Percentiles rank a stretch among this genome's conserved stretches.
Conservation (phyloP, 2,113 vertebrate species). For the Neotoma lepida region DNA sequence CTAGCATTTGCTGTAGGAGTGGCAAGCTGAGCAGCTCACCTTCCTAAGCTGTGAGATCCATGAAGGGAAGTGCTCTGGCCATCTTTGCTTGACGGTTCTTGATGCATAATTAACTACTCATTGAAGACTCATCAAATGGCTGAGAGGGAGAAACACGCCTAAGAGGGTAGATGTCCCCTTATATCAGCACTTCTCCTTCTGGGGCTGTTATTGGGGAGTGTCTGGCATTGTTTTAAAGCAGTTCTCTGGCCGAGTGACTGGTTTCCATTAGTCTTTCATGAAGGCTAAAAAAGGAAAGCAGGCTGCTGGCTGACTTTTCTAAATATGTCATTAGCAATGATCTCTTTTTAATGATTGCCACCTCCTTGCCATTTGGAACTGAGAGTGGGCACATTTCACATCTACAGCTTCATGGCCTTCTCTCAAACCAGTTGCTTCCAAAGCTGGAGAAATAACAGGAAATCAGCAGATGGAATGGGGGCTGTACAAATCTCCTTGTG, state of each 20-base stretch:
- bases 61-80: not conserved
- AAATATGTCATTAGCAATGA: conserved; percentile 67
- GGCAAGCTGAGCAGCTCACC: not conserved
- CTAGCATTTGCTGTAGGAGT: not conserved
- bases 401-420: not conserved
- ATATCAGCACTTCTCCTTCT: not conserved
- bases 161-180: not conserved
- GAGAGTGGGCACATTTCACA: not conserved
- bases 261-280: conserved; percentile 47
- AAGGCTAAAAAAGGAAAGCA: conserved; percentile 32
- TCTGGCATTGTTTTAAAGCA: conserved; percentile 48
- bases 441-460: not conserved
- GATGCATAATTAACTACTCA: not conserved
- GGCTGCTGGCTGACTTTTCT: conserved; percentile 42
- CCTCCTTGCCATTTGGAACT: conserved; percentile 61
- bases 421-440: not conserved
- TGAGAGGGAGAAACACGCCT: not conserved
- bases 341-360: conserved; percentile 75
- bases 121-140: not conserved
- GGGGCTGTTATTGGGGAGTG: not conserved
- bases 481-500: not conserved
- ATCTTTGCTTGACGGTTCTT: not conserved
- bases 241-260: not conserved
- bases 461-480: not conserved
- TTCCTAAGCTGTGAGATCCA: not conserved